phyloP scores from a whole-genome alignment of 2,113 vertebrate genomes.

The Brachirus orientalis region DNA sequence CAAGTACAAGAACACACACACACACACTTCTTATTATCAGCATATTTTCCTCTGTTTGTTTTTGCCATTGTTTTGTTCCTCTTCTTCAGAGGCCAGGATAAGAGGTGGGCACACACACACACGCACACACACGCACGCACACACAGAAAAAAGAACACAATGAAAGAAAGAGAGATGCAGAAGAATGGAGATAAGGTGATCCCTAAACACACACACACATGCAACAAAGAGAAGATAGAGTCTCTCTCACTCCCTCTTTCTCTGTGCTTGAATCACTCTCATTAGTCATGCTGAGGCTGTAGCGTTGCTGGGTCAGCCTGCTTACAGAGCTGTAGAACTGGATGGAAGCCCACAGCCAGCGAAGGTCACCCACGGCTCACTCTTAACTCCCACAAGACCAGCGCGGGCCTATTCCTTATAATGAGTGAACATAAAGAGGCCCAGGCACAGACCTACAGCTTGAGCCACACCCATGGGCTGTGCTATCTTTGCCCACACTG shows the following conservation, averaged over 20 bases:
- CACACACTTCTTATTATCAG: constrained; percentile 47
- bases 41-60: constrained; percentile 50
- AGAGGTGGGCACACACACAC: constrained; percentile 23
- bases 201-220: neutral
- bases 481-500: neutral
- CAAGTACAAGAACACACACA: too few species aligned
- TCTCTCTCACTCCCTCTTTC: constrained; percentile 17
- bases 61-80: constrained; percentile 35
- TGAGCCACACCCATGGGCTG: constrained; percentile 1
- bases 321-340: constrained; percentile 65
- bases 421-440: constrained; percentile 41
- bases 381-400: constrained; percentile 50
- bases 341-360: constrained; percentile 56
- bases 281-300: constrained; percentile 71
- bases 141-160: too few species aligned
- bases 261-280: constrained; percentile 61
- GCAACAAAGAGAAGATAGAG: constrained; percentile 35
- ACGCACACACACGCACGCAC: neutral
- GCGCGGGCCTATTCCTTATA: constrained; percentile 36
- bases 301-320: constrained; percentile 49
- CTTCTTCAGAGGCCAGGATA: constrained; percentile 46
- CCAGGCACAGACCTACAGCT: constrained; percentile 8
- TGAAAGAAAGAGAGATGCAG: too few species aligned
- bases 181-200: too few species aligned
- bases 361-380: constrained; percentile 71